Conservation (phyloP, 1,140 invertebrate species). For the Pogonognathellus flavescens region DNA sequence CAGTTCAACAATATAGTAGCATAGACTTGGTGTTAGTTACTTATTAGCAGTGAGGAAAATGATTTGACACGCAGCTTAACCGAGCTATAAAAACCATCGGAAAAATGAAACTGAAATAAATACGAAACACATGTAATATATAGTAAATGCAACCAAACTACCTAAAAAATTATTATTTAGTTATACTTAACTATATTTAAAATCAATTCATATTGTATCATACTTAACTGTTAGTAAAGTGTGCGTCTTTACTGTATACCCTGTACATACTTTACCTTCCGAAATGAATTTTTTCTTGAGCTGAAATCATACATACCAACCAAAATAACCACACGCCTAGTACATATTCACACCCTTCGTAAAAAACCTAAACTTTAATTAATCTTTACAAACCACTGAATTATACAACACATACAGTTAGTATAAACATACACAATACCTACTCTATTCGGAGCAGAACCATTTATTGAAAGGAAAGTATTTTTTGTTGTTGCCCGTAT, state of each 20-base stretch:
- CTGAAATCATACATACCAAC: too few species aligned
- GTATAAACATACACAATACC: not conserved
- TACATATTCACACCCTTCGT: not conserved
- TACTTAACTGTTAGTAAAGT: not conserved
- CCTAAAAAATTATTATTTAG: not conserved
- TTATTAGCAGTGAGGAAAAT: too few species aligned
- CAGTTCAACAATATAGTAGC: too few species aligned
- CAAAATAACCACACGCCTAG: too few species aligned
- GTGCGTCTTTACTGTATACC: not conserved
- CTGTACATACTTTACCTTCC: not conserved
- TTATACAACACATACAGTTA: conserved; percentile 1
- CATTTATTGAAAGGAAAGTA: conserved; percentile 39
- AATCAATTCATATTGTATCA: not conserved
- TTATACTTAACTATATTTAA: not conserved
- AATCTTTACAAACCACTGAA: not conserved
- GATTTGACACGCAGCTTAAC: too few species aligned
- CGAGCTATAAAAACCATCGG: too few species aligned
- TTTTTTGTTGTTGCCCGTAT: conserved; percentile 44
- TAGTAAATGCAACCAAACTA: conserved; percentile 21
- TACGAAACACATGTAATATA: not conserved
- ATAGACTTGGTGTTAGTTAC: too few species aligned
- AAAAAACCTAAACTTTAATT: not conserved
- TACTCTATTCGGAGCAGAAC: not conserved
- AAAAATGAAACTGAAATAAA: too few species aligned
- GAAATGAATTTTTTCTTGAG: too few species aligned